Percentiles rank a stretch among this genome's conserved stretches.
Conservation (phyloP, 2,888 invertebrate genomes). For the Drosophila quinaria region DNA sequence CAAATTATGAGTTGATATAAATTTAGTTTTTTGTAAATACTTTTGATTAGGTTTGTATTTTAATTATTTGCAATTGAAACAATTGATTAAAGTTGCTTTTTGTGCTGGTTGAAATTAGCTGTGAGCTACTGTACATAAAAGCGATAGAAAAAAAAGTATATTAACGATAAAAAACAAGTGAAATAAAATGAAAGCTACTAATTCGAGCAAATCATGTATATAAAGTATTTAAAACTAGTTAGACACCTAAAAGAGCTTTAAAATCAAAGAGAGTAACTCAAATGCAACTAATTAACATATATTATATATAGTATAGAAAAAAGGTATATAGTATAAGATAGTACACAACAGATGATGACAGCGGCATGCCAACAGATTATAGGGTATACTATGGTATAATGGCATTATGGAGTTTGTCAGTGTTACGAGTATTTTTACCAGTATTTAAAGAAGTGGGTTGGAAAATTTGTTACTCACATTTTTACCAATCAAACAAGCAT, state of each 20-base stretch:
- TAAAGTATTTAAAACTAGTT: neutral
- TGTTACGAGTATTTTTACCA: constrained; percentile 67
- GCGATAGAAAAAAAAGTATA: neutral
- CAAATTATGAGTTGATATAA: too few species aligned
- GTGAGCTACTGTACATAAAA: neutral
- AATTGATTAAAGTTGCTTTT: too few species aligned
- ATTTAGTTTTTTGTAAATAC: too few species aligned
- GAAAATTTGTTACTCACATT: constrained; percentile 84
- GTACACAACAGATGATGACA: constrained; percentile 33
- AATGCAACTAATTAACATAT: constrained; percentile 18
- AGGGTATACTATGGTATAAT: constrained; percentile 32
- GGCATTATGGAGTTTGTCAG: constrained; percentile 27
- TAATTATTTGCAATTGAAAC: too few species aligned
- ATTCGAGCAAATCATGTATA: neutral
- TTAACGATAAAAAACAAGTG: neutral
- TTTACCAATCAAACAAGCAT: constrained; percentile 85
- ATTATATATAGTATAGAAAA: neutral
- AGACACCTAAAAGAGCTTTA: neutral
- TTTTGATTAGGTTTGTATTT: too few species aligned
- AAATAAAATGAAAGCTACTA: neutral
- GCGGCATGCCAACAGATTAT: constrained; percentile 54
- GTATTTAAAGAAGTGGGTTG: constrained; percentile 68
- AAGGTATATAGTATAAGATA: neutral
- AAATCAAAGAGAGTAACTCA: neutral
- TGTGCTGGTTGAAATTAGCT: too few species aligned